phyloP scores from a whole-genome alignment of 2,888 invertebrate genomes.

The Pammene fasciana region DNA sequence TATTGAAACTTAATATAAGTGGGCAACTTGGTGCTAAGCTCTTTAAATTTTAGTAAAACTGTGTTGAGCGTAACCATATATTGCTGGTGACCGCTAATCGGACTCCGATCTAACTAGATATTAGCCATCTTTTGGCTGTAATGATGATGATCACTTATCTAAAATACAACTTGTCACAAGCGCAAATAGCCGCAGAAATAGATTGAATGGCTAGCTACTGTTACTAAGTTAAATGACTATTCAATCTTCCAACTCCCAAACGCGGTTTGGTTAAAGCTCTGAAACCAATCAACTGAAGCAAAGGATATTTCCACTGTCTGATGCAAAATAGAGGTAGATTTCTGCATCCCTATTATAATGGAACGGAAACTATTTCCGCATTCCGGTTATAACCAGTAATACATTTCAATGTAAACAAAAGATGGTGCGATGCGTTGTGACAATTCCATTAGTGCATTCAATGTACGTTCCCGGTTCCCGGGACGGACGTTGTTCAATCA shows the following conservation, averaged over 20 bases:
- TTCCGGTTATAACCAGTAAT: conserved; percentile 6
- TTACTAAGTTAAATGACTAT: background rate
- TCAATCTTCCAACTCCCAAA: conserved; percentile 4
- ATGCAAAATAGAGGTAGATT: conserved; percentile 14
- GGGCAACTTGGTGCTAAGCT: too few relatives aligned
- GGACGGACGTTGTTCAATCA: conserved; percentile 32
- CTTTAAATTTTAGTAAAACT: too few relatives aligned
- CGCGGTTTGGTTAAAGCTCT: conserved; percentile 15
- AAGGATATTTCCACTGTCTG: conserved; percentile 8
- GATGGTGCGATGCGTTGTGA: conserved; percentile 26
- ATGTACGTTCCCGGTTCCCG: conserved; percentile 20
- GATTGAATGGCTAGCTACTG: background rate
- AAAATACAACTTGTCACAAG: background rate
- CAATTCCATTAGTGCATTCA: conserved; percentile 34
- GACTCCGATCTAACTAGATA: too few relatives aligned
- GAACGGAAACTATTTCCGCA: conserved; percentile 20
- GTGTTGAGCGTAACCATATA: too few relatives aligned
- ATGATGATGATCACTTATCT: too few relatives aligned
- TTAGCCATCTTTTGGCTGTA: too few relatives aligned
- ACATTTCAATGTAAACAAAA: conserved; percentile 35
- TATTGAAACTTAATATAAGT: too few relatives aligned
- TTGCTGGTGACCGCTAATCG: too few relatives aligned
- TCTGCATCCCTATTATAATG: background rate
- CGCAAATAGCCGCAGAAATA: background rate
- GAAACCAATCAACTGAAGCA: conserved; percentile 22